Conservation (phyloP, 2,113 vertebrate genomes). For the Zapornia atra region DNA sequence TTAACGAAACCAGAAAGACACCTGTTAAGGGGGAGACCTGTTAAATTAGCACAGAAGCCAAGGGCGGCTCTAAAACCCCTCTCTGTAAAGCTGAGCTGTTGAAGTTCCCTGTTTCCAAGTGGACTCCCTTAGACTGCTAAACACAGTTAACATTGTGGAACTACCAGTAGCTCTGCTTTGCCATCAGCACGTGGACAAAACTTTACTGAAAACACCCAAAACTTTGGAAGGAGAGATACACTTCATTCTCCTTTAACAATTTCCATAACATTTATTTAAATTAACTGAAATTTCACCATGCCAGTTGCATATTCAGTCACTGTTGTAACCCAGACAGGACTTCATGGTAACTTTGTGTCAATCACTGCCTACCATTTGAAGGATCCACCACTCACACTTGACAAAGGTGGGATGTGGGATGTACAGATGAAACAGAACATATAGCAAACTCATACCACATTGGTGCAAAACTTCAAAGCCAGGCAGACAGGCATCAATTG, state of each 20-base stretch:
- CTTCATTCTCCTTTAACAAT: background rate
- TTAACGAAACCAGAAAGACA: background rate
- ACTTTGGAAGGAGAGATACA: background rate
- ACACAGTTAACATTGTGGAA: background rate
- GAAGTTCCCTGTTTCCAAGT: background rate
- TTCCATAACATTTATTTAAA: background rate
- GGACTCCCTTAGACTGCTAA: background rate
- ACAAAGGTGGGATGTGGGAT: background rate
- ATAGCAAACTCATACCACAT: accelerated
- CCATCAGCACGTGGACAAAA: background rate
- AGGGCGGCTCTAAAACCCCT: background rate
- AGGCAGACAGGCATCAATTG: background rate
- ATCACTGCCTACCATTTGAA: background rate
- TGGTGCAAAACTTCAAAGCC: background rate
- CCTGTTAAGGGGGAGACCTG: background rate
- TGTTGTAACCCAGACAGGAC: background rate
- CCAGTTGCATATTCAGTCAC: background rate
- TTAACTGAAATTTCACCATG: background rate
- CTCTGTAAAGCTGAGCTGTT: background rate
- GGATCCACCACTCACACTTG: slow-evolving; percentile 26
- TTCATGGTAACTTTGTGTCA: background rate
- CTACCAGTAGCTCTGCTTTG: background rate
- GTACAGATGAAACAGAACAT: background rate
- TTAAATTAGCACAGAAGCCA: background rate
- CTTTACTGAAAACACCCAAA: background rate